Percentiles rank a stretch among this genome's conserved stretches.
Evolutionary conservation across 2,797 vertebrate genomes (phyloP).

Genomic region (Lagodon rhomboides): DNA sequence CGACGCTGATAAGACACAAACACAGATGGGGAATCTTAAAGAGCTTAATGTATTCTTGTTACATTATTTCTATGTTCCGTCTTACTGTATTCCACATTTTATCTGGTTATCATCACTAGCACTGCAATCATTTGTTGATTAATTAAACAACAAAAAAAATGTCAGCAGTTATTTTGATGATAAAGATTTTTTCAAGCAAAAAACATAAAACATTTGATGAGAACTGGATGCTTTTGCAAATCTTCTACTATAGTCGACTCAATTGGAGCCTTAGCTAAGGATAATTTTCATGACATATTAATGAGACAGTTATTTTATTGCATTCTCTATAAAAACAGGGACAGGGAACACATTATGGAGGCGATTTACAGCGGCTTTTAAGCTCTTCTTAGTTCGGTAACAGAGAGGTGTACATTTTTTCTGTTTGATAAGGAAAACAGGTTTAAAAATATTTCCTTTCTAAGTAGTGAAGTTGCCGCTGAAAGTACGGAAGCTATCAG

Average conservation of each 20-base stretch:
- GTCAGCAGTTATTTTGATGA: background rate
- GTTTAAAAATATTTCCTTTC: too few species aligned
- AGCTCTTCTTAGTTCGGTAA: too few species aligned
- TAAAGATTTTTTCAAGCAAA: background rate
- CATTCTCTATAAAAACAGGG: too few species aligned
- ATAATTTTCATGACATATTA: background rate
- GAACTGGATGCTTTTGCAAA: background rate
- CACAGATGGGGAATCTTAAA: background rate
- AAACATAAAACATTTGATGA: background rate
- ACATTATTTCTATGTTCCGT: background rate
- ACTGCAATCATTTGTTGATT: background rate
- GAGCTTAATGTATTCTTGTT: background rate
- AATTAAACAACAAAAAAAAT: background rate
- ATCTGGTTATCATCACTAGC: background rate
- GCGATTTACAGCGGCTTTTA: too few species aligned
- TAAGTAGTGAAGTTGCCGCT: too few species aligned
- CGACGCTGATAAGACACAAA: conserved; percentile 85
- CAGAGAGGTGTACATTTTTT: too few species aligned
- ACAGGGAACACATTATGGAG: too few species aligned
- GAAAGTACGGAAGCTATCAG: too few species aligned
- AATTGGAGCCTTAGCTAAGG: background rate
- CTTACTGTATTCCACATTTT: background rate
- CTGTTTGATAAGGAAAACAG: too few species aligned
- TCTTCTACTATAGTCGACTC: background rate
- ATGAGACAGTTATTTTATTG: background rate